Conservation (phyloP, 2,888 invertebrate genomes). For the Plebejus melissa region DNA sequence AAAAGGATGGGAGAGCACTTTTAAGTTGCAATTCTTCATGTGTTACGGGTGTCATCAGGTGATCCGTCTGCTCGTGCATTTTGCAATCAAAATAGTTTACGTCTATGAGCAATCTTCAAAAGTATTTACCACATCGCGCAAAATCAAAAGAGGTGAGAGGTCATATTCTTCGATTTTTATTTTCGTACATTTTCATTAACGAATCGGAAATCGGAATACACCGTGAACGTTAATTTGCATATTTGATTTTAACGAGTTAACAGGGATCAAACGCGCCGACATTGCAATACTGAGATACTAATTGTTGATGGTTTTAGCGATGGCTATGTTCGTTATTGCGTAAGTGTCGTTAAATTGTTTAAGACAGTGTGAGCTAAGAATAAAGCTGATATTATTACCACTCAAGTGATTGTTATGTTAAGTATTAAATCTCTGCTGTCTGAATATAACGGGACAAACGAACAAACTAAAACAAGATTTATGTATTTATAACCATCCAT, state of each 20-base stretch:
- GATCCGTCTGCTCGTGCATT: neutral
- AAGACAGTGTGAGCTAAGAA: too few relatives aligned
- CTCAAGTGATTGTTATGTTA: too few relatives aligned
- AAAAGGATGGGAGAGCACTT: too few relatives aligned
- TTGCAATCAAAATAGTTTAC: neutral
- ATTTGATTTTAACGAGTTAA: constrained; percentile 39
- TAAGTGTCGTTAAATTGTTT: neutral
- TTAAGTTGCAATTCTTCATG: too few relatives aligned
- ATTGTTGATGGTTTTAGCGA: constrained; percentile 2
- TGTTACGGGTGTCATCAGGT: too few relatives aligned
- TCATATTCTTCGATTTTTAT: neutral
- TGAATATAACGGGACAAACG: too few relatives aligned
- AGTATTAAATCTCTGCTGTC: too few relatives aligned
- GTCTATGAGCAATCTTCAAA: neutral
- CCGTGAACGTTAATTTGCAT: constrained; percentile 36
- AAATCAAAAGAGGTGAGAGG: neutral
- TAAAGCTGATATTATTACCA: too few relatives aligned
- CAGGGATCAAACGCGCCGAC: constrained; percentile 39
- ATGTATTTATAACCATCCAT: too few relatives aligned
- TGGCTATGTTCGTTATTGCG: neutral
- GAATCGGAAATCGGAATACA: constrained; percentile 16
- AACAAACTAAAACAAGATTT: too few relatives aligned
- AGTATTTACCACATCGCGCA: neutral
- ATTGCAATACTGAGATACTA: constrained; percentile 34
- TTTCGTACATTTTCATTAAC: neutral